Percentiles rank a stretch among this genome's conserved stretches.
These are phyloP conservation scores for Caenorhabditis inopinata DNA, from an alignment of 1,140 invertebrate species.

Conservation along the genomic window DNA sequence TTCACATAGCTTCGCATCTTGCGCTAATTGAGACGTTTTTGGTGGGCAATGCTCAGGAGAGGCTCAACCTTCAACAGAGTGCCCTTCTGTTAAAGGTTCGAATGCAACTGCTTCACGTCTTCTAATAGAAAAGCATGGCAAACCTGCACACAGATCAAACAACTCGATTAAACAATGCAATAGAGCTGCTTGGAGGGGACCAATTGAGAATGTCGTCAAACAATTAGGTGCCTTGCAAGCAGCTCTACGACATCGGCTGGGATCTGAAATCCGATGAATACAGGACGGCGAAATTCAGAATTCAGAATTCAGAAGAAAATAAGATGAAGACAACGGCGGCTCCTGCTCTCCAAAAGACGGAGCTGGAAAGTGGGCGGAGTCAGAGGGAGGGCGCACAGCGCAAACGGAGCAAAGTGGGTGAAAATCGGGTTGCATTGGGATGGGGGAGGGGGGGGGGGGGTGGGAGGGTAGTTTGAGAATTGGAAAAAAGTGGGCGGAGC, in stretches of 20 bases:
- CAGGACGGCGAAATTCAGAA: background rate
- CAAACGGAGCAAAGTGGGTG: background rate
- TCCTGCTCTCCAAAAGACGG: too few species aligned
- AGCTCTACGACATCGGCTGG: slow-evolving; percentile 7
- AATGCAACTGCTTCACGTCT: too few species aligned
- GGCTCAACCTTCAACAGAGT: too few species aligned
- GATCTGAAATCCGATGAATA: background rate
- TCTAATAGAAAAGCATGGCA: too few species aligned
- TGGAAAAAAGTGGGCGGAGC: background rate
- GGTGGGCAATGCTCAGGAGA: too few species aligned
- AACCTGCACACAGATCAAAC: too few species aligned
- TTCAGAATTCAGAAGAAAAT: background rate
- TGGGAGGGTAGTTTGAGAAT: too few species aligned
- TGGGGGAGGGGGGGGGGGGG: background rate
- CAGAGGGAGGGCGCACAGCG: background rate
- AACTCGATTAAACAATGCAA: slow-evolving; percentile 27
- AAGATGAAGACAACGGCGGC: background rate
- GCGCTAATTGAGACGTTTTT: too few species aligned
- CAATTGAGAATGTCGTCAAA: slow-evolving; percentile 16
- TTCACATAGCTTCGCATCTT: too few species aligned
- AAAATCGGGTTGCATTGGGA: background rate
- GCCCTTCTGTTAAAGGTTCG: too few species aligned
- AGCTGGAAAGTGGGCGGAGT: background rate
- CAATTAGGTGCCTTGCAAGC: slow-evolving; percentile 23
- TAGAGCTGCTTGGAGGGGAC: slow-evolving; percentile 31